phyloP scores from a whole-genome alignment of 53 echinoderm and acorn worm species.

The Astropecten irregularis region DNA sequence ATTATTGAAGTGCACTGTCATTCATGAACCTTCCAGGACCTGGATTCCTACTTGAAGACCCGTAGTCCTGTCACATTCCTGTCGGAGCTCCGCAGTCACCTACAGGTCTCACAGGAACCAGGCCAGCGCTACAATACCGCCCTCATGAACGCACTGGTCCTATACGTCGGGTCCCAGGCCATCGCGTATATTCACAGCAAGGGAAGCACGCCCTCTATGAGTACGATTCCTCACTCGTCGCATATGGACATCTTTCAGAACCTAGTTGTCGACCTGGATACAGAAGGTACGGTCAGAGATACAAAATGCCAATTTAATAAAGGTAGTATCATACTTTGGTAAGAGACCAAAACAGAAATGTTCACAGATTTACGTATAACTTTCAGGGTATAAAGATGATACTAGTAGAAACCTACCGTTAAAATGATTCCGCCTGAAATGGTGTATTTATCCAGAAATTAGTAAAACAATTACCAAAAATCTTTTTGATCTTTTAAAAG shows the following conservation, averaged over 20 bases:
- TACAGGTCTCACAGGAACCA: constrained; percentile 95
- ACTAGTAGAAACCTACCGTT: too few species aligned
- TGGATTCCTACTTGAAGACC: constrained; percentile 98
- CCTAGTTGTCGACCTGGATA: constrained; percentile 92
- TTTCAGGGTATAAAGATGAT: too few species aligned
- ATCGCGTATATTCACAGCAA: constrained; percentile 99
- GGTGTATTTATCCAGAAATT: too few species aligned
- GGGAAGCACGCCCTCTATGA: constrained; percentile 98
- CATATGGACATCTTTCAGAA: constrained; percentile 99
- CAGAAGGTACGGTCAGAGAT: constrained; percentile 70
- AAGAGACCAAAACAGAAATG: too few species aligned
- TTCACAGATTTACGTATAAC: too few species aligned
- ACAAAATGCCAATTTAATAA: background rate
- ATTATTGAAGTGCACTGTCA: too few species aligned
- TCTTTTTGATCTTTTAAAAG: too few species aligned
- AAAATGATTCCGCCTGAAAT: too few species aligned
- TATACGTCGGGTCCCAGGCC: constrained; percentile 98
- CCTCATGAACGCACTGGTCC: constrained; percentile 98
- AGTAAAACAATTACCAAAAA: too few species aligned
- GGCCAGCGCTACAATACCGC: constrained; percentile 93
- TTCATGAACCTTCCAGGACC: too few species aligned
- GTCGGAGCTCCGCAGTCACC: constrained; percentile 93
- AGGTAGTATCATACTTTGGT: too few species aligned
- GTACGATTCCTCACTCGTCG: constrained; percentile 96
- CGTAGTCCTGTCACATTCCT: constrained; percentile 95